Evolutionary conservation across 2,888 invertebrate genomes (phyloP).

Genomic region (Sinohyriopsis cumingii): DNA sequence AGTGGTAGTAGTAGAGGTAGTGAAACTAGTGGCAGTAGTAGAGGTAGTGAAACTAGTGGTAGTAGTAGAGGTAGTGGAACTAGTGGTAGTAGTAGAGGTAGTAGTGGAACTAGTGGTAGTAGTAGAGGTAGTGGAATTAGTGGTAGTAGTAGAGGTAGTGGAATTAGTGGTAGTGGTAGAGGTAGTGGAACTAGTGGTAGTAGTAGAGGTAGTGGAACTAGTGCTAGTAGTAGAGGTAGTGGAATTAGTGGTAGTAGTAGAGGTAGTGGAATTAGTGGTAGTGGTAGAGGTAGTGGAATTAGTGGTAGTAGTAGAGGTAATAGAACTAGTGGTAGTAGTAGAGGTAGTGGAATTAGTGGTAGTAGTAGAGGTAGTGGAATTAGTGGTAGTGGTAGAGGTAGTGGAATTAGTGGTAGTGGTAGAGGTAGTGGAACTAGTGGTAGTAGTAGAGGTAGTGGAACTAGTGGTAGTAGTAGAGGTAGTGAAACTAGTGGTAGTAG

Average conservation of each 20-base stretch:
- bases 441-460: constrained; percentile 3
- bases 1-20: too few relatives aligned
- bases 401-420: not conserved
- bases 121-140: too few relatives aligned
- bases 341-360: constrained; percentile 6
- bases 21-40: too few relatives aligned
- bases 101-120: too few relatives aligned
- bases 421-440: constrained; percentile 3
- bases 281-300: not conserved
- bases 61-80: too few relatives aligned
- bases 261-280: constrained; percentile 3
- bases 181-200: constrained; percentile 8
- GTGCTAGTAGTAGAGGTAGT: constrained; percentile 6
- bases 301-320: constrained; percentile 1
- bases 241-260: constrained; percentile 9
- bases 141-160: too few relatives aligned
- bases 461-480: constrained; percentile 3
- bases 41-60: too few relatives aligned
- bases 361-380: constrained; percentile 9
- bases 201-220: constrained; percentile 7
- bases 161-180: too few relatives aligned
- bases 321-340: constrained; percentile 5
- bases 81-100: too few relatives aligned
- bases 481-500: constrained; percentile 2
- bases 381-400: constrained; percentile 12